Base-by-base conservation (phyloP, 2,113 vertebrate species). In the Hippocampus comes region DNA sequence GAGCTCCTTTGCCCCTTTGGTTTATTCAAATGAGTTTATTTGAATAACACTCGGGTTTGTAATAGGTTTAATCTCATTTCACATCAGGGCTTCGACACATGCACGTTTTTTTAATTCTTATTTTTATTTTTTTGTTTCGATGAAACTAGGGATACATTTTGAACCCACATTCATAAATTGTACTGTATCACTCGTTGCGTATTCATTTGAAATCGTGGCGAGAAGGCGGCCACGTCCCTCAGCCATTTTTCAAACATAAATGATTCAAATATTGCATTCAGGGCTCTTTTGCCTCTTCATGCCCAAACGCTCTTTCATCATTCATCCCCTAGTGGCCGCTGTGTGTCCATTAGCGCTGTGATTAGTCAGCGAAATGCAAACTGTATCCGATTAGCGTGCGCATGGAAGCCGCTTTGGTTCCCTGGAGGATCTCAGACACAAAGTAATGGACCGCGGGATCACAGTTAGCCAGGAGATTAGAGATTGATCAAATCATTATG, bases 401-500 rank as follows among this genome's bases (percentile, higher is more conserved):
- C 41, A 81, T 74, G 81, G 80, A 70, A 81, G 53, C 64, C 61
- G 41, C 4, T 74, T 71, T 53, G 10, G 46, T 56, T 71, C 48
- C 23, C 42, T 0, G 30, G n/a, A 11, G 63, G 59, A 70, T 59
- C 74, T 73, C 74, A 69, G 38, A 68, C 55, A 3, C 25, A 34
- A 66, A 25, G 42, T 78, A 84, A 89, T 82, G 82, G 70, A 43
- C 81, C 61, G 21, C 83, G 70, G 63, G 75, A 84, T 80, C 71
- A 71, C 65, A 82, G 84, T 88, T 84, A 86, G 67, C 2, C 27
- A 21, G 34, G 27, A 71, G 83, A 82, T 84, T 77, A 81, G 68
- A 10, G 63, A 89, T 76, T 87, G 77, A 88, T 88, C 80, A 53
- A 74, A 57, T 78, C 53, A 83, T 88, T 86, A 83, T 80, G 76